Percentiles rank a stretch among this genome's conserved stretches.
phyloP scores from a whole-genome alignment of 2,113 vertebrate species.

The Chlorodrepanis virens region DNA sequence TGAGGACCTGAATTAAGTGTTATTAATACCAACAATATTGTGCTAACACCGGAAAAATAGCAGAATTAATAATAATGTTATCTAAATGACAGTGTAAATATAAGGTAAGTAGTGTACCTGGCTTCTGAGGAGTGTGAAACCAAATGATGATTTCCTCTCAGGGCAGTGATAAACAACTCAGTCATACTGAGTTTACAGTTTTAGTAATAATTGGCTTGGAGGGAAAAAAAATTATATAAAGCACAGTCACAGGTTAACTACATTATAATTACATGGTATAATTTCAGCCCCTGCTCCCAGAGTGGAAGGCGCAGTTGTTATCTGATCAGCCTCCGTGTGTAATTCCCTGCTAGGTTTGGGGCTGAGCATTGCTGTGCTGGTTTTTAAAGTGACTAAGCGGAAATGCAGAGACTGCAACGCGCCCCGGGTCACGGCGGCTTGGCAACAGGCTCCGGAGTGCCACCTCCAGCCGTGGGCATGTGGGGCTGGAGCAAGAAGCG shows the following conservation, averaged over 20 bases:
- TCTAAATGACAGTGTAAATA: slow-evolving; percentile 31
- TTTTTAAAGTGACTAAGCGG: neutral
- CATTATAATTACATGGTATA: slow-evolving; percentile 50
- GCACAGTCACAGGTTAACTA: slow-evolving; percentile 27
- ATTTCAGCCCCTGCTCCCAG: slow-evolving; percentile 37
- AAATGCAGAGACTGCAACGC: neutral
- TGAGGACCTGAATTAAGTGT: slow-evolving; percentile 20
- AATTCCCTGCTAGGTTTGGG: neutral
- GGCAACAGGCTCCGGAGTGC: neutral
- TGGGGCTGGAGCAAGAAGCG: neutral
- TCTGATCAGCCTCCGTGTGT: neutral
- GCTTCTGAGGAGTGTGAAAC: neutral
- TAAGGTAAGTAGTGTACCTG: slow-evolving; percentile 16
- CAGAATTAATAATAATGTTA: slow-evolving; percentile 34
- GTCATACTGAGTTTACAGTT: slow-evolving; percentile 39
- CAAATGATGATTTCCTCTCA: slow-evolving; percentile 21
- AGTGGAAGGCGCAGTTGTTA: slow-evolving; percentile 51
- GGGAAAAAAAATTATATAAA: neutral
- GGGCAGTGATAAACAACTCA: slow-evolving; percentile 46
- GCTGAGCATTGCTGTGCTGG: slow-evolving; percentile 62
- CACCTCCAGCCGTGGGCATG: fast-evolving
- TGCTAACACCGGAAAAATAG: neutral
- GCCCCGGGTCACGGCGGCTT: fast-evolving
- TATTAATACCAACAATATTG: slow-evolving; percentile 49
- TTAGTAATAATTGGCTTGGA: slow-evolving; percentile 47